Percentiles rank a stretch among this genome's conserved stretches.
Evolutionary conservation across 1,140 invertebrate species (phyloP).

Genomic region (Lepidostoma basale): DNA sequence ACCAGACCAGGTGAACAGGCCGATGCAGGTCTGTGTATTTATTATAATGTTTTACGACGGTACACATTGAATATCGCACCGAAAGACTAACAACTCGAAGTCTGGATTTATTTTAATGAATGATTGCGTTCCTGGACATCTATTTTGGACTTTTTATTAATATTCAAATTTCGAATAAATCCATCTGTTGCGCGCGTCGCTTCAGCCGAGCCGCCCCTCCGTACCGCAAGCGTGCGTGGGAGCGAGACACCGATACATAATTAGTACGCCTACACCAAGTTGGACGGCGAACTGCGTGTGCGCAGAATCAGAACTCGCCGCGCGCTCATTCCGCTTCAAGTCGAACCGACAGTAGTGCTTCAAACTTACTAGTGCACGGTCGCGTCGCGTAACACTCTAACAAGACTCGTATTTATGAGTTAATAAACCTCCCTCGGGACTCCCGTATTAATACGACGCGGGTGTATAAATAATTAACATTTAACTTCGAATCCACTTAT

Average conservation of each 20-base stretch:
- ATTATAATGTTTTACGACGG: no score
- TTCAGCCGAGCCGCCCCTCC: constrained; percentile 12
- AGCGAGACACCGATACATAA: constrained; percentile 35
- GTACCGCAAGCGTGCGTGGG: not conserved
- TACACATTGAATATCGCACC: no score
- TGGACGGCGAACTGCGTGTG: constrained; percentile 10
- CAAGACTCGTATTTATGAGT: constrained; percentile 51
- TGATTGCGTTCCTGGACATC: constrained; percentile 42
- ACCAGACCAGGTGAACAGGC: no score
- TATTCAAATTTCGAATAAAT: constrained; percentile 35
- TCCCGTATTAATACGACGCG: constrained; percentile 24
- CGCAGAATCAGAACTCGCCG: constrained; percentile 9
- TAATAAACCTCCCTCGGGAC: constrained; percentile 27
- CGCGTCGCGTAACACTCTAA: constrained; percentile 62
- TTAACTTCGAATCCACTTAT: no score
- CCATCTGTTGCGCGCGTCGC: constrained; percentile 31
- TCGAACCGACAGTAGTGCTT: constrained; percentile 55
- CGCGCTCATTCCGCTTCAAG: constrained; percentile 3
- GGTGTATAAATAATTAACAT: constrained; percentile 32
- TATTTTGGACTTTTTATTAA: constrained; percentile 43
- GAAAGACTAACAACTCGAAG: no score
- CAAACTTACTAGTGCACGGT: constrained; percentile 60
- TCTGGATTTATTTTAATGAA: constrained; percentile 38
- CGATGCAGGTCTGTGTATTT: no score
- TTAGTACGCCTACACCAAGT: constrained; percentile 28